Evolutionary conservation across 2,888 invertebrate species (phyloP).

Genomic region (Troides aeacus): DNA sequence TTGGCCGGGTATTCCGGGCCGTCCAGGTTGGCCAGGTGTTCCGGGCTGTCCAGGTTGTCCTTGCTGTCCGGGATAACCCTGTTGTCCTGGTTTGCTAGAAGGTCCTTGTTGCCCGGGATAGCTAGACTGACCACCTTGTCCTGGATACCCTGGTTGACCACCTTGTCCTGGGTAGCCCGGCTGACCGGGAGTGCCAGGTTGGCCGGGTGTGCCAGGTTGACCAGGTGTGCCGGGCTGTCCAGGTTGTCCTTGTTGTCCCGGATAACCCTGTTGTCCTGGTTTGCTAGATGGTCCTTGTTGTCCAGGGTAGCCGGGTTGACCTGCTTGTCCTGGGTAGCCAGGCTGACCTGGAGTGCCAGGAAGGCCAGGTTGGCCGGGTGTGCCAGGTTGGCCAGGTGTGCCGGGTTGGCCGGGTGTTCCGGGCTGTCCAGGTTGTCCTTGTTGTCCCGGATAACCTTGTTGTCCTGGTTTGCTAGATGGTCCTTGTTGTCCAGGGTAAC

Average conservation of each 20-base stretch:
- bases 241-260: constrained; percentile 34
- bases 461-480: no score
- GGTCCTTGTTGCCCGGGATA: constrained; percentile 45
- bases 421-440: no score
- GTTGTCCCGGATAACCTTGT: no score
- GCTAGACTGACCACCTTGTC: constrained; percentile 31
- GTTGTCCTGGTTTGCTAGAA: constrained; percentile 42
- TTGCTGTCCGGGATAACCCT: no score
- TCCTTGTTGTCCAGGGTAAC: constrained; percentile 6
- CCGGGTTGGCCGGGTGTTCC: no score
- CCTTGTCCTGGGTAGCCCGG: constrained; percentile 3
- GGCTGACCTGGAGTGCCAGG: constrained; percentile 39
- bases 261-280: constrained; percentile 36
- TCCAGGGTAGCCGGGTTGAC: constrained; percentile 39
- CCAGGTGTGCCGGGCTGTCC: not conserved
- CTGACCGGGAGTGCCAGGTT: constrained; percentile 34
- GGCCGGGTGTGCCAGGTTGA: not conserved
- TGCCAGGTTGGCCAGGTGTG: no score
- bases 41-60: constrained; percentile 41
- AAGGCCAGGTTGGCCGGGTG: constrained; percentile 2
- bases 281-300: constrained; percentile 45
- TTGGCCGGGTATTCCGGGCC: constrained; percentile 42
- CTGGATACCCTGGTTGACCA: constrained; percentile 39
- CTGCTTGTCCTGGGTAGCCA: constrained; percentile 35
- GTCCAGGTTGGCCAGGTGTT: constrained; percentile 33